Evolutionary conservation across 2,797 vertebrate species (phyloP).

Genomic region (Thaleichthys pacificus): DNA sequence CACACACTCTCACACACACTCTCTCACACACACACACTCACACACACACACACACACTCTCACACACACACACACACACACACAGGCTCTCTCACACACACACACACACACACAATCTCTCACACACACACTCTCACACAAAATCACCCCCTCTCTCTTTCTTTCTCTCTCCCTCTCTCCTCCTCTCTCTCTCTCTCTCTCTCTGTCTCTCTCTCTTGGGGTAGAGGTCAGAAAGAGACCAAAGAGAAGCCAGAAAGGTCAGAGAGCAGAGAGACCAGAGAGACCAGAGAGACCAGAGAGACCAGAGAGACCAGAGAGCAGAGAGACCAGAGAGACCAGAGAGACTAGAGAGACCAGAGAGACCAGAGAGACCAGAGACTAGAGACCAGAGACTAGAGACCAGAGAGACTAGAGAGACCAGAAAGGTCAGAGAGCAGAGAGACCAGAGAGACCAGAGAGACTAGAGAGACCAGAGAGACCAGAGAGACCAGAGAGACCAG

Average conservation of each 20-base stretch:
- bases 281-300: constrained; percentile 49
- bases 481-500: constrained; percentile 59
- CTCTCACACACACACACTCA: constrained; percentile 75
- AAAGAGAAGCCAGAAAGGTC: constrained; percentile 56
- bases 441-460: constrained; percentile 43
- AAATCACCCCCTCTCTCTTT: constrained; percentile 19
- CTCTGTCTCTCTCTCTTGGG: constrained; percentile 5
- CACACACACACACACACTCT: constrained; percentile 53
- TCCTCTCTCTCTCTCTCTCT: constrained; percentile 55
- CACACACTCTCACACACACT: no score
- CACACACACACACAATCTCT: no score
- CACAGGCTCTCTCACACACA: no score
- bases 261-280: constrained; percentile 15
- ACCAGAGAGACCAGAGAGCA: constrained; percentile 34
- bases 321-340: no score
- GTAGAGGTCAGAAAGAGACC: constrained; percentile 21
- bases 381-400: no score
- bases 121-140: no score
- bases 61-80: no score
- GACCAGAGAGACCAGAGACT: constrained; percentile 52
- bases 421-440: constrained; percentile 52
- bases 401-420: no score
- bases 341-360: constrained; percentile 37
- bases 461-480: constrained; percentile 35
- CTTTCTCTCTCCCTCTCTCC: constrained; percentile 57